Evolutionary conservation across 53 echinoderm and acorn worm species (phyloP).

Genomic region (Crossaster papposus): DNA sequence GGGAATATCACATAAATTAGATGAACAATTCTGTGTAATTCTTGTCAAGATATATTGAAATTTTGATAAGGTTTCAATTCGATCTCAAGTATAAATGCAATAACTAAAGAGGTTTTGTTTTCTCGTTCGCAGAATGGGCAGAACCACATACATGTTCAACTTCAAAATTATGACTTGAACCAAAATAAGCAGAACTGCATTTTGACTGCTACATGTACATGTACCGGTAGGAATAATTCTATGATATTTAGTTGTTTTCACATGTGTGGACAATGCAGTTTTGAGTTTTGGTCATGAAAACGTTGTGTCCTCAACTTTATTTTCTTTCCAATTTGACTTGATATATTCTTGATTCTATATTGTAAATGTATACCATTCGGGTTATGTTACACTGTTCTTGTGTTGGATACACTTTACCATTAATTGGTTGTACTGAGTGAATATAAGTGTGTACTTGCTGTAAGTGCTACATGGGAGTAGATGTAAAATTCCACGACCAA

Average conservation of each 20-base stretch:
- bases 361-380: not conserved
- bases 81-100: not conserved
- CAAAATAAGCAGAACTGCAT: not conserved
- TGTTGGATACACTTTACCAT: not conserved
- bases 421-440: not conserved
- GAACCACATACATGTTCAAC: not conserved
- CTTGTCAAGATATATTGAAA: conserved; percentile 35
- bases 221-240: too few relatives aligned
- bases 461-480: too few relatives aligned
- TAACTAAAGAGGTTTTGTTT: not conserved
- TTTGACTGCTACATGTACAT: too few relatives aligned
- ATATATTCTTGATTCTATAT: not conserved
- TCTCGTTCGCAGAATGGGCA: not conserved
- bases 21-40: conserved; percentile 26
- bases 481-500: not conserved
- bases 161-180: not conserved
- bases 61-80: conserved; percentile 44
- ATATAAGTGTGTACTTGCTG: not conserved
- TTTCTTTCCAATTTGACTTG: not conserved
- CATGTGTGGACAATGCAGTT: too few relatives aligned
- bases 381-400: not conserved
- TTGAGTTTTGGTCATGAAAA: too few relatives aligned
- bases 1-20: conserved; percentile 35
- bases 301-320: not conserved
- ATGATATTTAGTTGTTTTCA: too few relatives aligned